These are phyloP conservation scores for Notechis scutatus DNA, from an alignment of 2,113 vertebrate genomes.

Conservation along the genomic window DNA sequence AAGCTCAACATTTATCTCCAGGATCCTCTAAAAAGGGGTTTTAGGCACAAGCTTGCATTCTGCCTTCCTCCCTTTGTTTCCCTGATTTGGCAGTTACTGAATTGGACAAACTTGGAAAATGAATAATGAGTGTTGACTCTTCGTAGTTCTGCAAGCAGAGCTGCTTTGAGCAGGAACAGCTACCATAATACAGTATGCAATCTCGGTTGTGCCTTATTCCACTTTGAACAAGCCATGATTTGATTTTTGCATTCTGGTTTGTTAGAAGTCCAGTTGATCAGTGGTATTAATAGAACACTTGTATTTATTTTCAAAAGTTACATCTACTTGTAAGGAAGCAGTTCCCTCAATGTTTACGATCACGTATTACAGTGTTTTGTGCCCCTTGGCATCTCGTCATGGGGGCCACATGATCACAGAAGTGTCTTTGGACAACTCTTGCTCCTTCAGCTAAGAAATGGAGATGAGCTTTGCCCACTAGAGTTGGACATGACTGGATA, in stretches of 20 bases:
- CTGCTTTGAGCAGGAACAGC: background rate
- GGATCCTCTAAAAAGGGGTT: background rate
- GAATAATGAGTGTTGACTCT: background rate
- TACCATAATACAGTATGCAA: background rate
- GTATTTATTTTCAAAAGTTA: background rate
- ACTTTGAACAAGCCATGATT: background rate
- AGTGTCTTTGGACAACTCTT: no score
- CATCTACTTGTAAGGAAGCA: background rate
- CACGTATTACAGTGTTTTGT: background rate
- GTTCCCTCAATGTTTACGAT: background rate
- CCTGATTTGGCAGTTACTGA: background rate
- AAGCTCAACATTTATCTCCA: background rate
- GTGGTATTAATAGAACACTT: background rate
- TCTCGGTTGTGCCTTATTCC: background rate
- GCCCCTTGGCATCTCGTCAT: no score
- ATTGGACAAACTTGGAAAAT: background rate
- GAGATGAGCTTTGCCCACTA: no score
- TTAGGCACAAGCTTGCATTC: background rate
- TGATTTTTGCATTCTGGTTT: background rate
- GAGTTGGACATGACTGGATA: no score
- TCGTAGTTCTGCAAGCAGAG: background rate
- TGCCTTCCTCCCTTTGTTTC: background rate
- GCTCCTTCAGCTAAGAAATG: no score
- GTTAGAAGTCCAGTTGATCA: background rate
- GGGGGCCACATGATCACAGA: no score